Conservation (phyloP, 1,140 invertebrate genomes). For the Chionoecetes opilio region DNA sequence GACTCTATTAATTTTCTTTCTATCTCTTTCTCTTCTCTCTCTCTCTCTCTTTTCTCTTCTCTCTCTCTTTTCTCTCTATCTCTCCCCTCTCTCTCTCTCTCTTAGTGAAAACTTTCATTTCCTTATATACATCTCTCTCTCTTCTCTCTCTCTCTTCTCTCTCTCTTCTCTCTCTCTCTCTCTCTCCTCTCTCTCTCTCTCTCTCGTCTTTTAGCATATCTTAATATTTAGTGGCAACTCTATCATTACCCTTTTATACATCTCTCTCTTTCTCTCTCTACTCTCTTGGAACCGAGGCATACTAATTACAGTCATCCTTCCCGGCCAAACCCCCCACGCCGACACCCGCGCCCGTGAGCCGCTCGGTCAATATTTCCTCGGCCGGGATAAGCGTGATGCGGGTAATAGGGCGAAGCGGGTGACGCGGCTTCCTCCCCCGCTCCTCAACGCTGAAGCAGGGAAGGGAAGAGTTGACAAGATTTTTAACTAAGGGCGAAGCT, state of each 20-base stretch:
- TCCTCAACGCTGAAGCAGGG: too few species aligned
- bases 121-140: neutral
- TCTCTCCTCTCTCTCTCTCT: too few species aligned
- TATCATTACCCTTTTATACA: too few species aligned
- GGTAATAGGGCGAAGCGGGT: neutral
- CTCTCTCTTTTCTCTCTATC: neutral
- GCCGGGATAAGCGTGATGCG: neutral
- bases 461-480: neutral
- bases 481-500: too few species aligned
- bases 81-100: neutral
- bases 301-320: too few species aligned
- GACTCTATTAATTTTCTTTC: neutral
- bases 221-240: too few species aligned
- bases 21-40: constrained; percentile 36
- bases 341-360: too few species aligned
- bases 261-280: too few species aligned
- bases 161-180: neutral
- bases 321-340: too few species aligned
- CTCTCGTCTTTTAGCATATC: too few species aligned
- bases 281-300: too few species aligned
- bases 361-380: neutral
- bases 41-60: constrained; percentile 20
- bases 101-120: too few species aligned
- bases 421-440: neutral
- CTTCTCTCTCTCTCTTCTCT: neutral